A percentile compares a stretch with the other conserved stretches of the same genome.
phyloP scores from a whole-genome alignment of 2,888 invertebrate species.

The Seira ritae region DNA sequence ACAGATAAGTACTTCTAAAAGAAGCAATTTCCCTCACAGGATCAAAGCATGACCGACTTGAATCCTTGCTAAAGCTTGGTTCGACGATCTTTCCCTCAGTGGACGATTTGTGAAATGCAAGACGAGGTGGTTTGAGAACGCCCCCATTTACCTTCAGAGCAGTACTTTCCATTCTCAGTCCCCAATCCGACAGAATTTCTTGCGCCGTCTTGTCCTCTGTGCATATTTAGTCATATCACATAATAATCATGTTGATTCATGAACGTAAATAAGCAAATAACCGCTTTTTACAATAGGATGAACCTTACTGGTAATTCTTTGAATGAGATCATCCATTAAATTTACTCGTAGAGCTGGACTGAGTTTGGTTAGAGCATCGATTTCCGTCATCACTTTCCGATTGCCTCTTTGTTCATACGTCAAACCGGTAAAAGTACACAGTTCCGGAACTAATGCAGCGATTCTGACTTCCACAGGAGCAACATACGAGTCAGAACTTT shows the following conservation, averaged over 20 bases:
- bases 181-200: conserved; percentile 88
- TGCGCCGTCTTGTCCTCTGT: conserved; percentile 28
- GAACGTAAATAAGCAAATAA: too few species aligned
- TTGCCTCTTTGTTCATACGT: conserved; percentile 89
- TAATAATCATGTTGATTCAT: too few species aligned
- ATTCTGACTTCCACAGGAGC: conserved; percentile 33
- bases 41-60: conserved; percentile 10
- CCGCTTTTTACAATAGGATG: too few species aligned
- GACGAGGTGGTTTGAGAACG: conserved; percentile 77
- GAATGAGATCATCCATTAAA: too few species aligned
- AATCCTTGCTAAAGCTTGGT: conserved; percentile 55
- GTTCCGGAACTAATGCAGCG: conserved; percentile 87
- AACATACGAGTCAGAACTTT: conserved; percentile 73
- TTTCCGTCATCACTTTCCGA: conserved; percentile 90
- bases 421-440: conserved; percentile 91
- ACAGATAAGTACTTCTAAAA: too few species aligned
- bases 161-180: conserved; percentile 80
- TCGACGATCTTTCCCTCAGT: conserved; percentile 15
- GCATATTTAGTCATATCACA: too few species aligned
- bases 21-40: conserved; percentile 53
- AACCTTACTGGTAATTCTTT: too few species aligned
- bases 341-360: conserved; percentile 85
- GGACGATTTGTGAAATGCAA: conserved; percentile 33
- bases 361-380: conserved; percentile 86
- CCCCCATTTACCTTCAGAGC: conserved; percentile 81